Evolutionary conservation across 2,888 invertebrate species (phyloP).

Genomic region (Tryphoninae sp.): DNA sequence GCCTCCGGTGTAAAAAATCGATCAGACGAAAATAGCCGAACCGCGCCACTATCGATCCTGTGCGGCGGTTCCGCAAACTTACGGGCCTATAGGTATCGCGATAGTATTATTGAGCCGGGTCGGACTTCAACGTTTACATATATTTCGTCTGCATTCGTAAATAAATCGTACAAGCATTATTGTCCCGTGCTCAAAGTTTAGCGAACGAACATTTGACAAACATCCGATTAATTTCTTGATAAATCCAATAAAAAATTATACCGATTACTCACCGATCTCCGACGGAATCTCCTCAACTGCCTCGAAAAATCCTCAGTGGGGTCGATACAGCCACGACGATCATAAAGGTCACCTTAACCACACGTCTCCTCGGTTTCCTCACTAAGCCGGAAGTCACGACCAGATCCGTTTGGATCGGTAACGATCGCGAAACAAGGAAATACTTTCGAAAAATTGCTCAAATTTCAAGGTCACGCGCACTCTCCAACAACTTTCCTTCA

Average conservation of each 20-base stretch:
- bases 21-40: conserved; percentile 56
- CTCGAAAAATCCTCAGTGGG: conserved; percentile 43
- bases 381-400: conserved; percentile 42
- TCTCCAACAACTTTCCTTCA: not conserved
- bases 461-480: too few relatives aligned
- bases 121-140: not conserved
- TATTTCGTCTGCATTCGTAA: conserved; percentile 9
- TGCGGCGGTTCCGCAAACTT: conserved; percentile 36
- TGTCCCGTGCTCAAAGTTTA: not conserved
- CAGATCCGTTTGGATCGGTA: not conserved
- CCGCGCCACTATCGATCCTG: conserved; percentile 54
- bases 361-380: conserved; percentile 25
- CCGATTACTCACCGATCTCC: conserved; percentile 46
- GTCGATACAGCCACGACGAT: conserved; percentile 43
- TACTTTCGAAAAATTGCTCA: not conserved
- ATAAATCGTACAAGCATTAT: conserved; percentile 10
- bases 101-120: conserved; percentile 16
- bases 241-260: not conserved
- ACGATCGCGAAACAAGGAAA: conserved; percentile 25
- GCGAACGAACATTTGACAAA: not conserved
- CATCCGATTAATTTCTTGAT: not conserved
- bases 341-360: conserved; percentile 46
- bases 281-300: not conserved
- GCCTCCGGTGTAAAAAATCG: conserved; percentile 36
- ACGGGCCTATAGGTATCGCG: conserved; percentile 37